Conservation (phyloP, 2,888 invertebrate species). For the Balanococcus diminutus region DNA sequence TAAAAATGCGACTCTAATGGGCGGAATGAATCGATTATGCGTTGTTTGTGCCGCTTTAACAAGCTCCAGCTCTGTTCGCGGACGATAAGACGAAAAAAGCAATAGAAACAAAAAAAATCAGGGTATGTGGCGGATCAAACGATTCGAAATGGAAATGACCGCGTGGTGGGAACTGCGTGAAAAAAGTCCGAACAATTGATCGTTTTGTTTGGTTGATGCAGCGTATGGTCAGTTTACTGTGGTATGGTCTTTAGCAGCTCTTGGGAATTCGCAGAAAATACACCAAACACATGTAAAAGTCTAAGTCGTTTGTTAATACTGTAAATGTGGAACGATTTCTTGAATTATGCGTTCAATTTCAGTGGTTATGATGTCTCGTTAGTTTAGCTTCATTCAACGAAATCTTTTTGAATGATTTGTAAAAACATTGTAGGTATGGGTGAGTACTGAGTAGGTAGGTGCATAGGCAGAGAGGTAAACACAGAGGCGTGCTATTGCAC, state of each 20-base stretch:
- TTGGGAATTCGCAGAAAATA: neutral
- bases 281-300: neutral
- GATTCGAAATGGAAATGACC: constrained; percentile 44
- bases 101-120: constrained; percentile 36
- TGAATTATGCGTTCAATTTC: neutral
- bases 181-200: constrained; percentile 3
- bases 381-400: neutral
- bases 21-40: constrained; percentile 43
- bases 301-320: neutral
- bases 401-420: neutral
- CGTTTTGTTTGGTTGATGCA: neutral
- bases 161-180: neutral
- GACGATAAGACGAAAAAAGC: neutral
- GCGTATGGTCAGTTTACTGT: neutral
- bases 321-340: neutral
- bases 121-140: constrained; percentile 39
- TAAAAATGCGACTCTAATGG: constrained; percentile 33
- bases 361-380: too few species aligned
- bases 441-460: too few species aligned
- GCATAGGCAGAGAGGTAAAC: too few species aligned
- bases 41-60: constrained; percentile 21
- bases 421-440: too few species aligned
- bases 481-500: too few species aligned
- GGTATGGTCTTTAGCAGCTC: neutral
- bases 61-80: neutral